phyloP scores from a whole-genome alignment of 2,888 invertebrate species.

The Glomeris marginata region DNA sequence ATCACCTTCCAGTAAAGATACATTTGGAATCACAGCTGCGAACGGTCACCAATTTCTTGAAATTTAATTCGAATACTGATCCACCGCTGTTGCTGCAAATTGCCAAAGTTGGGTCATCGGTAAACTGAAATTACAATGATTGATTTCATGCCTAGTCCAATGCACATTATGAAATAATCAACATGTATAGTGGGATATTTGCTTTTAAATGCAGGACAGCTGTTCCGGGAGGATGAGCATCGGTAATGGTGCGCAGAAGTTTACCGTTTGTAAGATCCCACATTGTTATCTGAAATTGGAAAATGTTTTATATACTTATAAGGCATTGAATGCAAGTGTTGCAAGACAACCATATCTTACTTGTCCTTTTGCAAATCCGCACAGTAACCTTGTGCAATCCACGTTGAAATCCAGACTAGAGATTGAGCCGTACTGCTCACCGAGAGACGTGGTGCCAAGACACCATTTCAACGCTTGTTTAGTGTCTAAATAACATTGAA shows the following conservation, averaged over 20 bases:
- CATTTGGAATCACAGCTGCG: constrained; percentile 80
- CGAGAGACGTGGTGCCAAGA: constrained; percentile 45
- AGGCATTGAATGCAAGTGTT: too few relatives aligned
- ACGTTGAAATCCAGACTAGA: constrained; percentile 62
- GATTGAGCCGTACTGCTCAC: constrained; percentile 50
- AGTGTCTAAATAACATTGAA: constrained; percentile 23
- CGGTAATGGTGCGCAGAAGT: constrained; percentile 53
- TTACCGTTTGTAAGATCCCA: constrained; percentile 65
- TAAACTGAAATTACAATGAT: constrained; percentile 39
- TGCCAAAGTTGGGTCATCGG: constrained; percentile 56
- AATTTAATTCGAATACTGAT: constrained; percentile 85
- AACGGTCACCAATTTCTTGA: constrained; percentile 73
- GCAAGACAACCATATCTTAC: constrained; percentile 20
- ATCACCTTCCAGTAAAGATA: constrained; percentile 68
- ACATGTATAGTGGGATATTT: background rate
- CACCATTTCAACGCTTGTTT: constrained; percentile 82
- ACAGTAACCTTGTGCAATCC: constrained; percentile 69
- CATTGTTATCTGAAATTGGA: constrained; percentile 53
- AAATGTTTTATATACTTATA: too few relatives aligned
- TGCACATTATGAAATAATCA: background rate
- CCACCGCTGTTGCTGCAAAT: constrained; percentile 83
- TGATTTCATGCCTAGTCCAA: constrained; percentile 9
- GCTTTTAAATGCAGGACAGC: constrained; percentile 61
- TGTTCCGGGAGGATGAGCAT: constrained; percentile 68
- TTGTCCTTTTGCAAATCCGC: constrained; percentile 60